Conservation (phyloP, 2,113 vertebrate species). For the Noturus placidus region DNA sequence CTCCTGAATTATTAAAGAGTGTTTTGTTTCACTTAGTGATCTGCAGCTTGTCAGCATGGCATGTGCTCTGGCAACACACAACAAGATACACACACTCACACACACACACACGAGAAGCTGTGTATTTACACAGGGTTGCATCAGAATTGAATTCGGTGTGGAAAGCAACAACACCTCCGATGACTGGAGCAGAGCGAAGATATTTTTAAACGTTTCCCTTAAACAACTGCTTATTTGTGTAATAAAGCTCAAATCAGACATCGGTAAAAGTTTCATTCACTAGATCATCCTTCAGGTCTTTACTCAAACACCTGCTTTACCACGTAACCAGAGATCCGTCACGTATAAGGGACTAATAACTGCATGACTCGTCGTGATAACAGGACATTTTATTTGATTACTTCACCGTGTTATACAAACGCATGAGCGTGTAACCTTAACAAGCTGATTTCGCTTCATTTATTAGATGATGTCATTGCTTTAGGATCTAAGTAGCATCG, state of each 20-base stretch:
- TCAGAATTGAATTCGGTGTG: constrained; percentile 49
- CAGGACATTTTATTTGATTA: no score
- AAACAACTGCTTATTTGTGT: background rate
- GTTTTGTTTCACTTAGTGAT: constrained; percentile 59
- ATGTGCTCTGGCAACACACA: constrained; percentile 42
- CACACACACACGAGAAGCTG: constrained; percentile 16
- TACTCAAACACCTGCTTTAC: background rate
- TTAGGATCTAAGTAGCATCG: background rate
- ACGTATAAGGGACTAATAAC: background rate
- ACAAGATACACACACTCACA: constrained; percentile 33
- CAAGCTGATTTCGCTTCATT: background rate
- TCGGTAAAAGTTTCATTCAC: background rate
- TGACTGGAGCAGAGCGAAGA: constrained; percentile 11
- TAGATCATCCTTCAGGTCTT: background rate
- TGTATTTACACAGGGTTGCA: constrained; percentile 55
- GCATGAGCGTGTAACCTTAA: background rate
- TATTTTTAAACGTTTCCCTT: constrained; percentile 13
- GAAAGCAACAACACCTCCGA: constrained; percentile 41
- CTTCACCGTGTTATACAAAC: no score
- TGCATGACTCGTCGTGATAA: background rate
- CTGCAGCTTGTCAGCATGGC: constrained; percentile 48
- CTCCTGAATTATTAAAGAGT: constrained; percentile 56
- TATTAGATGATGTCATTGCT: background rate
- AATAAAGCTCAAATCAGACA: background rate
- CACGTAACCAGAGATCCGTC: background rate